phyloP scores from a whole-genome alignment of 2,888 invertebrate species.

The Mimas tiliae region DNA sequence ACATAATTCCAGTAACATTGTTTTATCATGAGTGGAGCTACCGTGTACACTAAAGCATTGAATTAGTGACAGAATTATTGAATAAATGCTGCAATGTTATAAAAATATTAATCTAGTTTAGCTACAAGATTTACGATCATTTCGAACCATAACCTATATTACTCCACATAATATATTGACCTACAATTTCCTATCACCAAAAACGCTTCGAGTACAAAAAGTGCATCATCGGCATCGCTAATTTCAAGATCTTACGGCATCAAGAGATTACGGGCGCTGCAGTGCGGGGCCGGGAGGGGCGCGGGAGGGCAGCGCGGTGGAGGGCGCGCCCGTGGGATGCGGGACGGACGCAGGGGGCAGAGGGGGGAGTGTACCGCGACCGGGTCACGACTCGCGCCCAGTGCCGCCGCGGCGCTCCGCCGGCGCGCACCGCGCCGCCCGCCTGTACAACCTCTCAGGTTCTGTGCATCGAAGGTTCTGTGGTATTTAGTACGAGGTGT shows the following conservation, averaged over 20 bases:
- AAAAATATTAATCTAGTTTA: no score
- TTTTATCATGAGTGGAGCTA: background rate
- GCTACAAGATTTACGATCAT: no score
- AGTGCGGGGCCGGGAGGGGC: slow-evolving; percentile 64
- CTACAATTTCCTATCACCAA: slow-evolving; percentile 28
- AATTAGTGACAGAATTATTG: background rate
- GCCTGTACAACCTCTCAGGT: slow-evolving; percentile 46
- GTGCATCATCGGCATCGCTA: slow-evolving; percentile 75
- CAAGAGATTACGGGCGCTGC: slow-evolving; percentile 74
- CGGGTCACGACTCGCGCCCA: slow-evolving; percentile 72
- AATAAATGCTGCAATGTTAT: background rate
- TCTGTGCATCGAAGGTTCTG: slow-evolving; percentile 28
- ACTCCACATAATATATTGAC: background rate
- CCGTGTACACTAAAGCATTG: background rate
- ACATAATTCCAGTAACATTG: background rate
- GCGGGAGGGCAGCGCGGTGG: slow-evolving; percentile 55
- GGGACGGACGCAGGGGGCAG: slow-evolving; percentile 33
- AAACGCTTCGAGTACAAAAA: slow-evolving; percentile 47
- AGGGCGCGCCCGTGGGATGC: slow-evolving; percentile 34
- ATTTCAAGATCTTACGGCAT: slow-evolving; percentile 80
- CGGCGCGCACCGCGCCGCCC: slow-evolving; percentile 73
- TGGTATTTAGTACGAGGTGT: slow-evolving; percentile 39
- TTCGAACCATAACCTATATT: background rate
- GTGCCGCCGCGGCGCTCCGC: slow-evolving; percentile 82
- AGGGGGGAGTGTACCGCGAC: slow-evolving; percentile 59